A percentile compares a stretch with the other conserved stretches of the same genome.
These are phyloP conservation scores for Brachionichthys hirsutus DNA, from an alignment of 2,113 vertebrate species.

Conservation along the genomic window DNA sequence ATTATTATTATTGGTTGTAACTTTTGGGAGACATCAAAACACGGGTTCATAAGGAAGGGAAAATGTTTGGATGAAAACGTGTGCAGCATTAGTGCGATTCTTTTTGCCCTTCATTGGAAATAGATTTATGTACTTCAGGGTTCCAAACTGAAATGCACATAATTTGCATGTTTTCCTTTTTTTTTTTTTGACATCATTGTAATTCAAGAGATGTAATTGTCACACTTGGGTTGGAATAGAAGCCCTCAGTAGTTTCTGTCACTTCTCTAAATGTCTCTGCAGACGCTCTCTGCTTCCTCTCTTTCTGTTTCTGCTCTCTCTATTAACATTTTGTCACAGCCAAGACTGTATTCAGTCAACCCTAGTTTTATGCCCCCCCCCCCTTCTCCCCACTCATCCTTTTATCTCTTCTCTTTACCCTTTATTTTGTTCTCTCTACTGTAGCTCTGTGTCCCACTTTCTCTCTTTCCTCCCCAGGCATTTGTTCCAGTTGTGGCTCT, in stretches of 20 bases:
- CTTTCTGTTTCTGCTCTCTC: background rate
- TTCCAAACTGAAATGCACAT: slow-evolving; percentile 10
- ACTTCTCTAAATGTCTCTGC: background rate
- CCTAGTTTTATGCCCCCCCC: slow-evolving; percentile 9
- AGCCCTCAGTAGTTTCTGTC: background rate
- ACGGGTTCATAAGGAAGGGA: too few species aligned
- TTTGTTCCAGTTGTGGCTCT: slow-evolving; percentile 12
- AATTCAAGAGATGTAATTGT: slow-evolving; percentile 19
- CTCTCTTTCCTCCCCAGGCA: slow-evolving; percentile 8
- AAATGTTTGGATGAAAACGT: background rate
- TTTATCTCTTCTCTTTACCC: slow-evolving; percentile 2
- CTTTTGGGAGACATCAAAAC: too few species aligned
- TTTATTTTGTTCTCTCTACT: slow-evolving; percentile 17
- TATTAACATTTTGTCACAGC: slow-evolving; percentile 5
- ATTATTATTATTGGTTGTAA: too few species aligned
- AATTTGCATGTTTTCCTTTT: slow-evolving; percentile 28
- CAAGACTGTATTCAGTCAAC: background rate
- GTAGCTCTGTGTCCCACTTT: slow-evolving; percentile 21
- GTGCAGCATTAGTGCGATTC: background rate
- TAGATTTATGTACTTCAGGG: slow-evolving; percentile 10
- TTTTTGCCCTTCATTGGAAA: slow-evolving; percentile 9
- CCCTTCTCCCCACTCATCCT: background rate
- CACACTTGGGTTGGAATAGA: slow-evolving; percentile 6
- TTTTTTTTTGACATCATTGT: slow-evolving; percentile 18
- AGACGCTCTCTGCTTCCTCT: background rate